Evolutionary conservation across 2,797 vertebrate species (phyloP).

Genomic region (Margarornis squamiger): DNA sequence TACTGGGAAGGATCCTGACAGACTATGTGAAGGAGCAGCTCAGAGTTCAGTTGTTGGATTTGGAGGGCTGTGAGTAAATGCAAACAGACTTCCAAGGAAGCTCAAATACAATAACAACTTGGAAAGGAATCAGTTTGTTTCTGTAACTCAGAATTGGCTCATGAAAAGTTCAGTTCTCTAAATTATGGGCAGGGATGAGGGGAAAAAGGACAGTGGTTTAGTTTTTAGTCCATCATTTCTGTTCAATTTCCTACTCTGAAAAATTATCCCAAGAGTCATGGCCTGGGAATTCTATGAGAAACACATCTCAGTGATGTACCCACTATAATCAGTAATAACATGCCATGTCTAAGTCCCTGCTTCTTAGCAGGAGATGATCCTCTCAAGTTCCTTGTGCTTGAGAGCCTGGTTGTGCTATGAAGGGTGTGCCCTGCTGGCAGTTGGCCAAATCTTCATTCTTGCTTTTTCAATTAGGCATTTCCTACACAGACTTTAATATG

Average conservation of each 20-base stretch:
- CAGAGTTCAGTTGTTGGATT: background rate
- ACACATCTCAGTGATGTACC: background rate
- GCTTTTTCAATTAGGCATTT: background rate
- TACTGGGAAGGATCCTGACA: background rate
- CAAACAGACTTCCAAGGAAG: background rate
- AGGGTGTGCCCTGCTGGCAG: background rate
- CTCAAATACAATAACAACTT: background rate
- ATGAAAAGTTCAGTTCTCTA: background rate
- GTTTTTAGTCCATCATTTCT: background rate
- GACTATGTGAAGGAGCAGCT: background rate
- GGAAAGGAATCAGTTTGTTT: background rate
- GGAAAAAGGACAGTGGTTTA: background rate
- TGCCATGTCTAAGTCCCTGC: background rate
- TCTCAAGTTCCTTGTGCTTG: background rate
- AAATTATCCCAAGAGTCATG: background rate
- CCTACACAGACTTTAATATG: background rate
- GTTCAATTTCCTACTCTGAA: background rate
- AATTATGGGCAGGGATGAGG: background rate
- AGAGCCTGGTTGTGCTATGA: background rate
- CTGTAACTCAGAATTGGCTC: background rate
- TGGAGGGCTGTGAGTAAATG: background rate
- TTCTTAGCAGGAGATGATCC: background rate
- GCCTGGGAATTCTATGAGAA: background rate
- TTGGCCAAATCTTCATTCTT: background rate
- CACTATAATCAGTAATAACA: background rate